Conservation (phyloP, 92 coral and sea anemone genomes). For the Phymanthus crucifer region DNA sequence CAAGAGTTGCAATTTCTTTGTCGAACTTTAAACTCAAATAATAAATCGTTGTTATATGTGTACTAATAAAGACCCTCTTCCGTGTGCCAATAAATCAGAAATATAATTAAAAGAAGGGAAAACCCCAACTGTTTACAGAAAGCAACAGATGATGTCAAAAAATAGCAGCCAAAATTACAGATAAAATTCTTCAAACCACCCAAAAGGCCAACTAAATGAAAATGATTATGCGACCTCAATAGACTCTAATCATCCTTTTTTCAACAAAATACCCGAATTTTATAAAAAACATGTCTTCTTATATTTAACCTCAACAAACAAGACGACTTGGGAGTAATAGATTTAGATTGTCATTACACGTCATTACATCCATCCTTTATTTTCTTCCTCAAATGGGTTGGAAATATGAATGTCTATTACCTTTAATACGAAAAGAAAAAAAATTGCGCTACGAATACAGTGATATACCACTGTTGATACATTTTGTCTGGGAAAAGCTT, state of each 20-base stretch:
- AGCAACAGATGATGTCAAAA: conserved; percentile 17
- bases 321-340: conserved; percentile 11
- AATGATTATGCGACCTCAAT: neutral
- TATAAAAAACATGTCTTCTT: neutral
- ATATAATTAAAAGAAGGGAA: conserved; percentile 9
- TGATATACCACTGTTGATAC: too few species aligned
- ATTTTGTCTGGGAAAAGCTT: too few species aligned
- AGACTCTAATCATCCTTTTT: neutral
- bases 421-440: neutral
- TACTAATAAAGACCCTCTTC: conserved; percentile 1
- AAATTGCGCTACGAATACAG: neutral
- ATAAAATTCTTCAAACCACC: conserved; percentile 9
- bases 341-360: conserved; percentile 31
- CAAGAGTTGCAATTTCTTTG: conserved; percentile 11
- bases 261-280: neutral
- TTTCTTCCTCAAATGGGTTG: neutral
- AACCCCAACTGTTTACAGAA: conserved; percentile 11
- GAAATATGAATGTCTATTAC: neutral
- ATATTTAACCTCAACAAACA: conserved; percentile 18
- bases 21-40: conserved; percentile 6
- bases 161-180: neutral
- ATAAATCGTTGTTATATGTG: neutral
- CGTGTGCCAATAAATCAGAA: conserved; percentile 10
- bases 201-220: neutral
- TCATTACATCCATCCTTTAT: neutral